Percentiles rank a stretch among this genome's conserved stretches.
Evolutionary conservation across 2,113 vertebrate species (phyloP).

Genomic region (Melanerpes aurifrons): DNA sequence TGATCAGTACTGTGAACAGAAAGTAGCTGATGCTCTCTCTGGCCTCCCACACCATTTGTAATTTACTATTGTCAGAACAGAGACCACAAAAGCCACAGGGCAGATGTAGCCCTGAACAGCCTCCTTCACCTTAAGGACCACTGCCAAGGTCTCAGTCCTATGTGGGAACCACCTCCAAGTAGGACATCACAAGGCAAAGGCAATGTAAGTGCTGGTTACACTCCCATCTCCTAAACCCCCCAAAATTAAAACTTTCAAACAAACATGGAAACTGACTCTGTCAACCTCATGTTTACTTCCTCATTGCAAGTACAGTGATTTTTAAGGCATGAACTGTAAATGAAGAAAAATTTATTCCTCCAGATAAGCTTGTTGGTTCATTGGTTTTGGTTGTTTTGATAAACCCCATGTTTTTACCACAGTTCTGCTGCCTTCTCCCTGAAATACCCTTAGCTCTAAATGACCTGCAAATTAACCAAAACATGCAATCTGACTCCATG

Average conservation of each 20-base stretch:
- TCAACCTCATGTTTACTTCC: neutral
- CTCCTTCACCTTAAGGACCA: neutral
- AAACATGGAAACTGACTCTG: neutral
- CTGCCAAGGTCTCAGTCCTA: neutral
- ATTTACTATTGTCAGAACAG: neutral
- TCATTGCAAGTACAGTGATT: neutral
- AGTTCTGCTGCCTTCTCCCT: neutral
- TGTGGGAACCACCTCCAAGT: neutral
- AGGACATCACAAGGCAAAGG: neutral
- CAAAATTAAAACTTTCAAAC: neutral
- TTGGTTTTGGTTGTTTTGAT: neutral
- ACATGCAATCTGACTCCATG: conserved; percentile 23
- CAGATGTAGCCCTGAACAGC: neutral
- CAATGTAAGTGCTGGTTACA: neutral
- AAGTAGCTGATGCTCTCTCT: neutral
- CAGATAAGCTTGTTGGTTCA: neutral
- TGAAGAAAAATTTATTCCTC: neutral
- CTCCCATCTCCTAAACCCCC: neutral
- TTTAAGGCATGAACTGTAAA: neutral
- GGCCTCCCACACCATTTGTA: neutral
- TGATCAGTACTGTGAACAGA: neutral
- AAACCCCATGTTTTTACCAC: neutral
- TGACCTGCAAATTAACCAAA: conserved; percentile 51
- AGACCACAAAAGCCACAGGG: neutral
- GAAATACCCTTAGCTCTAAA: neutral